Conservation (phyloP, 2,888 invertebrate genomes). For the Halocaridina rubra region DNA sequence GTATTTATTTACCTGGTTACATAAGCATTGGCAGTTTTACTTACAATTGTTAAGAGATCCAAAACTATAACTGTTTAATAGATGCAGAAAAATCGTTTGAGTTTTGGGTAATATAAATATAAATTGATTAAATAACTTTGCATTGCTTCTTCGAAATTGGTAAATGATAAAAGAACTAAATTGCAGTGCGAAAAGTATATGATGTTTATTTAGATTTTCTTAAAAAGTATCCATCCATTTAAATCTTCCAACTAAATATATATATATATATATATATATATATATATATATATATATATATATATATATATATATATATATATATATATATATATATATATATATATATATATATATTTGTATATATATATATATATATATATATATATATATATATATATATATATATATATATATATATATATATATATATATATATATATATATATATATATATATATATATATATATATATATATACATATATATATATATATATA, state of each 20-base stretch:
- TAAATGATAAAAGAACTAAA: too few relatives aligned
- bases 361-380: neutral
- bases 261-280: neutral
- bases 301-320: constrained; percentile 17
- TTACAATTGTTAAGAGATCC: too few relatives aligned
- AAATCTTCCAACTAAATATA: neutral
- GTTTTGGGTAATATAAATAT: too few relatives aligned
- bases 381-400: neutral
- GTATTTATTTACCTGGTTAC: too few relatives aligned
- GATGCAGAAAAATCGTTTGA: neutral
- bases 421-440: neutral
- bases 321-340: neutral
- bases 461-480: neutral
- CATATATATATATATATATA: constrained; percentile 4
- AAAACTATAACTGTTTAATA: too few relatives aligned
- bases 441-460: neutral
- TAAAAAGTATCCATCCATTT: neutral
- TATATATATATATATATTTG: neutral
- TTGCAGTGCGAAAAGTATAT: neutral
- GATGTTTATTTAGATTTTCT: neutral
- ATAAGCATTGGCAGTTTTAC: too few relatives aligned
- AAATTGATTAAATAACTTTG: too few relatives aligned
- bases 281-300: constrained; percentile 19
- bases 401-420: neutral
- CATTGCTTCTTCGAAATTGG: too few relatives aligned